Evolutionary conservation across 2,888 invertebrate species (phyloP).

Genomic region (Pristionchus exspectatus): DNA sequence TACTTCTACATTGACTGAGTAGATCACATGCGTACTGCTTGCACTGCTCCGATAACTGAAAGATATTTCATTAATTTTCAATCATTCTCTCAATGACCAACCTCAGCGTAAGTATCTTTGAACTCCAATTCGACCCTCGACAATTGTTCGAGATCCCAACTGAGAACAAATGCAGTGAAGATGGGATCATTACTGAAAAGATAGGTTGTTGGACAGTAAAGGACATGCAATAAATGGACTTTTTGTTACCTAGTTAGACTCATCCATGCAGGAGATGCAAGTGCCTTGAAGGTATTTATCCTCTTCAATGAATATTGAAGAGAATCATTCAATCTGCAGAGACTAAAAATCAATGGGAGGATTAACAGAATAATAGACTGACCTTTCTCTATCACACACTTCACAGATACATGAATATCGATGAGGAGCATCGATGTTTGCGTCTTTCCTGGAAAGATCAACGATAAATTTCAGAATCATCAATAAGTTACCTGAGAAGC

Average conservation of each 20-base stretch:
- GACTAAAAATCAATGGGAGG: slow-evolving; percentile 79
- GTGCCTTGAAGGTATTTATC: slow-evolving; percentile 81
- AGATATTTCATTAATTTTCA: background rate
- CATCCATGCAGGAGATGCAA: slow-evolving; percentile 83
- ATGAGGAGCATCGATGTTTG: slow-evolving; percentile 75
- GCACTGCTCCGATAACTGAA: slow-evolving; percentile 81
- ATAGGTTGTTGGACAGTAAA: background rate
- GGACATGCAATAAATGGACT: background rate
- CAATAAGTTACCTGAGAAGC: slow-evolving; percentile 75
- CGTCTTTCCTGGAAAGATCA: slow-evolving; percentile 73
- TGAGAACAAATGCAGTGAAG: slow-evolving; percentile 81
- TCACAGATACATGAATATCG: slow-evolving; percentile 69
- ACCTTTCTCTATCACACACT: slow-evolving; percentile 66
- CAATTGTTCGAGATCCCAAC: slow-evolving; percentile 82
- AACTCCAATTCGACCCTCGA: slow-evolving; percentile 82
- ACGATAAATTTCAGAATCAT: background rate
- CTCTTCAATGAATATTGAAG: slow-evolving; percentile 81
- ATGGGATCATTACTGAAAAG: slow-evolving; percentile 81
- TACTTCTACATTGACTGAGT: slow-evolving; percentile 82
- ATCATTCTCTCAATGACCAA: background rate
- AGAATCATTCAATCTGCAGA: slow-evolving; percentile 79
- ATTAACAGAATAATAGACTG: slow-evolving; percentile 26
- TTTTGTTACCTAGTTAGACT: slow-evolving; percentile 80
- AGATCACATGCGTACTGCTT: slow-evolving; percentile 82
- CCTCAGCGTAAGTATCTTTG: slow-evolving; percentile 80